phyloP scores from a whole-genome alignment of 2,888 invertebrate species.

The Pristionchus arcanus region DNA sequence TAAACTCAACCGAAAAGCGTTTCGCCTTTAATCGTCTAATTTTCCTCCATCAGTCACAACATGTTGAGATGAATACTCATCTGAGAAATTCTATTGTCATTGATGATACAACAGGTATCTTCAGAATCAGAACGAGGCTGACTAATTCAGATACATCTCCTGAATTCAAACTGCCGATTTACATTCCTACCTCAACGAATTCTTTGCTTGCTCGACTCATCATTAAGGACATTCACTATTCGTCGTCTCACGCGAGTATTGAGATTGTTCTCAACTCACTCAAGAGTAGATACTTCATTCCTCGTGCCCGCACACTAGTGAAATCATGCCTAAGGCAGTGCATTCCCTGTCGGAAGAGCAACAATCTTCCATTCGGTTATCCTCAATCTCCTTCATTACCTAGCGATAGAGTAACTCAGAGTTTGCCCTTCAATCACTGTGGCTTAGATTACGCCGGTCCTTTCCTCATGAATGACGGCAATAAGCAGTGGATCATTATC shows the following conservation, averaged over 20 bases:
- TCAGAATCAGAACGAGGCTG: no score
- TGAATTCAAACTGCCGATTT: neutral
- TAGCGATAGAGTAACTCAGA: neutral
- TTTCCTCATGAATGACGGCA: no score
- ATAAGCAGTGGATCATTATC: no score
- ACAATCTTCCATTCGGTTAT: neutral
- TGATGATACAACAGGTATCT: no score
- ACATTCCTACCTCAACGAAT: neutral
- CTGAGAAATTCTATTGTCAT: no score
- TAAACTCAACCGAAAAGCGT: neutral
- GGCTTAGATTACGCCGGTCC: no score
- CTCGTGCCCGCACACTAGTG: neutral
- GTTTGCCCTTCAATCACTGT: neutral
- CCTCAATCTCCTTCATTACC: neutral
- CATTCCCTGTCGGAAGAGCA: neutral
- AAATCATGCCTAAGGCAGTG: neutral
- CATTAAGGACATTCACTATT: neutral
- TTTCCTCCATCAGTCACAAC: neutral
- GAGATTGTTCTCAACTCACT: neutral
- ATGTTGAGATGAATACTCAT: neutral
- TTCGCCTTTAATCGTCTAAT: neutral
- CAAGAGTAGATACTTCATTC: conserved; percentile 20
- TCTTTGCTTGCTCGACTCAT: neutral
- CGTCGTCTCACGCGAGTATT: neutral
- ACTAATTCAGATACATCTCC: neutral